Evolutionary conservation across 2,888 invertebrate species (phyloP).

Genomic region (Salticus scenicus): DNA sequence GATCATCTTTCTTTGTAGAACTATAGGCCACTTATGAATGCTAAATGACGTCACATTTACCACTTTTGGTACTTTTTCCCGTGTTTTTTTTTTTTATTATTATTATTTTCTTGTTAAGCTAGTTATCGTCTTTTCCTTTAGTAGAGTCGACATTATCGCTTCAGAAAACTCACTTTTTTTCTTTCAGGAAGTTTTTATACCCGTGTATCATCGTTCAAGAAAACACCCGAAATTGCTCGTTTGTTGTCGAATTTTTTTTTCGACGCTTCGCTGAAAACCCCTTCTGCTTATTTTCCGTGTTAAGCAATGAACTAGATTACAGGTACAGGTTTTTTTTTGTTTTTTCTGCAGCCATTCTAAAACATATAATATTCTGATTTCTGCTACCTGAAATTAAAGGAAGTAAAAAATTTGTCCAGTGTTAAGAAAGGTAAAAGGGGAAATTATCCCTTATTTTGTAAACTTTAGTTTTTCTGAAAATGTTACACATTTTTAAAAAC

Average conservation of each 20-base stretch:
- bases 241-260: conserved; percentile 34
- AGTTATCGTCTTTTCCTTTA: conserved; percentile 36
- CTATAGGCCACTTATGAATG: conserved; percentile 58
- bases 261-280: conserved; percentile 5
- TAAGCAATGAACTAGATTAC: conserved; percentile 49
- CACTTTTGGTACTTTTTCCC: conserved; percentile 14
- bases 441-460: not conserved
- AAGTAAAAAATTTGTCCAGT: not conserved
- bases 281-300: conserved; percentile 20
- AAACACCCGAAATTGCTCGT: conserved; percentile 44
- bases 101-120: conserved; percentile 26
- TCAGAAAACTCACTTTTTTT: conserved; percentile 17
- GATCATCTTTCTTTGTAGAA: conserved; percentile 28
- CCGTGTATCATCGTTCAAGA: conserved; percentile 22
- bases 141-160: conserved; percentile 35
- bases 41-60: conserved; percentile 45
- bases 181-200: not conserved
- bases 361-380: conserved; percentile 11
- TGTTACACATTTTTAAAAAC: too few species aligned
- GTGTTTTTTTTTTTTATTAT: not conserved
- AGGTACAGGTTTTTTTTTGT: conserved; percentile 21
- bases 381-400: not conserved
- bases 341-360: conserved; percentile 20
- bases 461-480: not conserved
- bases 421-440: not conserved